A percentile compares a stretch with the other conserved stretches of the same genome.
Evolutionary conservation across 2,797 vertebrate species (phyloP).

Genomic region (Antennarius maculatus): DNA sequence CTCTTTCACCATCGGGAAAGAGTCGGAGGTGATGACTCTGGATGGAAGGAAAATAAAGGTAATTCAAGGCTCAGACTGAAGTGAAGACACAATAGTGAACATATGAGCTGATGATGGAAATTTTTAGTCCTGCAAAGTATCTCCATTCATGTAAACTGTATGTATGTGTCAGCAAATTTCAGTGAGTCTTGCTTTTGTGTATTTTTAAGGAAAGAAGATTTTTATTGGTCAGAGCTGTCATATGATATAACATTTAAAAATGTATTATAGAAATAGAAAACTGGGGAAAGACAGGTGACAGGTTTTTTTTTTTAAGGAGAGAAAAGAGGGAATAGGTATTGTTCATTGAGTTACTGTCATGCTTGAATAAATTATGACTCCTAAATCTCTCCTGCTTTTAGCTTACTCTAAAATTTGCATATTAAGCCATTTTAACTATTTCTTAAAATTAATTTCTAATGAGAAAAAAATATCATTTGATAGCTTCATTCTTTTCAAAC

Average conservation of each 20-base stretch:
- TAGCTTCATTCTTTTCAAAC: too few species aligned
- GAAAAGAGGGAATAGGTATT: background rate
- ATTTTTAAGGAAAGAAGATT: background rate
- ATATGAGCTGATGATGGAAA: background rate
- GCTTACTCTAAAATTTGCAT: too few species aligned
- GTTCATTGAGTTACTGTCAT: background rate
- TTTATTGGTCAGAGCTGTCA: background rate
- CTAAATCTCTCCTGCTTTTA: background rate
- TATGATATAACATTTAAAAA: background rate
- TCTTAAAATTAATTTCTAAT: too few species aligned
- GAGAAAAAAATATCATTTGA: too few species aligned
- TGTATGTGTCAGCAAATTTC: too few species aligned
- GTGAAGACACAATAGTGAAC: background rate
- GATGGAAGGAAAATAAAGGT: constrained; percentile 73
- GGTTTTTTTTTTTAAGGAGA: background rate
- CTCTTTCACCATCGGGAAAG: constrained; percentile 82
- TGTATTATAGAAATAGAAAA: too few species aligned
- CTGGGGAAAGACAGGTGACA: too few species aligned
- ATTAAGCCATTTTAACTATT: too few species aligned
- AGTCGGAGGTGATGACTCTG: constrained; percentile 78
- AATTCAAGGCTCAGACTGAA: background rate
- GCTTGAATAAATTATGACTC: too few species aligned
- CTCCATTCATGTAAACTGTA: background rate
- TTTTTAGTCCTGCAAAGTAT: background rate
- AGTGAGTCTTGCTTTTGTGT: background rate